phyloP scores from a whole-genome alignment of 1,140 invertebrate genomes.

The Calephelis virginiensis region DNA sequence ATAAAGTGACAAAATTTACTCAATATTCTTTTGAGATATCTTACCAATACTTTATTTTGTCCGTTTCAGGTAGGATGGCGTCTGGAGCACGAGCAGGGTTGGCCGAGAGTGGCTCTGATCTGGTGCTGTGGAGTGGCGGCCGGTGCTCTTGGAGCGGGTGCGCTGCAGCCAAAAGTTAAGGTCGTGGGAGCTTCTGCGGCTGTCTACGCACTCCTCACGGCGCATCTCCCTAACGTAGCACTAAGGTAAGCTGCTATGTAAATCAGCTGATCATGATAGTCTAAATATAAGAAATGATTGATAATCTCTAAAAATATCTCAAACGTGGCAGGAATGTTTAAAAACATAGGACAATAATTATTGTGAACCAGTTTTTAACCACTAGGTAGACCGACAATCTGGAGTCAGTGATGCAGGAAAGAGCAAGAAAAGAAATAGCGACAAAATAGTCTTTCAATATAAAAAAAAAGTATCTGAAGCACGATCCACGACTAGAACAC shows the following conservation, averaged over 20 bases:
- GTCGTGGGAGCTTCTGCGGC: constrained; percentile 95
- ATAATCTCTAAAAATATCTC: too few species aligned
- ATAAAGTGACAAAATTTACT: too few species aligned
- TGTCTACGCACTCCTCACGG: constrained; percentile 95
- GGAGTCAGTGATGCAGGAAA: too few species aligned
- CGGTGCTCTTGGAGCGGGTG: constrained; percentile 87
- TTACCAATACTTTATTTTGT: neutral
- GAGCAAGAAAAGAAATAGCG: too few species aligned
- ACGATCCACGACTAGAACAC: too few species aligned
- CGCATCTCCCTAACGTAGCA: constrained; percentile 93
- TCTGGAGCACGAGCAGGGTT: constrained; percentile 91
- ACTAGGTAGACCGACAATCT: too few species aligned
- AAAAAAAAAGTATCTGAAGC: too few species aligned
- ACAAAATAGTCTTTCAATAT: too few species aligned
- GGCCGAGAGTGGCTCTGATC: constrained; percentile 84
- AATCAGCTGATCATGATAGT: neutral
- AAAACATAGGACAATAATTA: too few species aligned
- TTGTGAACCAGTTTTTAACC: too few species aligned
- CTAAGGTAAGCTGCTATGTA: constrained; percentile 63
- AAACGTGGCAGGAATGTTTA: too few species aligned
- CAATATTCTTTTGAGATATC: too few species aligned
- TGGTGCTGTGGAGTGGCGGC: constrained; percentile 85
- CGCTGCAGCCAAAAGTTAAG: constrained; percentile 87
- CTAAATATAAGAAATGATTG: neutral
- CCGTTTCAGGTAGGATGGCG: constrained; percentile 56